These are phyloP conservation scores for Chloropsis hardwickii DNA, from an alignment of 2,113 vertebrate species.

Conservation along the genomic window DNA sequence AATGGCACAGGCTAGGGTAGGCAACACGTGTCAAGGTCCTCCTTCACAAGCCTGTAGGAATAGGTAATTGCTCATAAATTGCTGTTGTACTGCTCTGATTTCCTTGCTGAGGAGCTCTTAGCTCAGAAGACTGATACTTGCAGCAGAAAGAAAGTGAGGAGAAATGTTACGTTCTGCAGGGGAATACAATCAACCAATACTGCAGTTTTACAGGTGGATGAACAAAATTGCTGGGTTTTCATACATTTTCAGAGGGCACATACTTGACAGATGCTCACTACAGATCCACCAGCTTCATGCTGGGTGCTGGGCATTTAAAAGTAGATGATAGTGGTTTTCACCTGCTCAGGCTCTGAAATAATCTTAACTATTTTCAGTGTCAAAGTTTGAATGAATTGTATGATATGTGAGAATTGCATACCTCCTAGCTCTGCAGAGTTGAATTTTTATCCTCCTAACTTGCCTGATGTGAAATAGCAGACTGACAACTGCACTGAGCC, in stretches of 20 bases:
- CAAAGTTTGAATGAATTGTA: background rate
- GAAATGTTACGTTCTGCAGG: background rate
- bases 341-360: background rate
- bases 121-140: background rate
- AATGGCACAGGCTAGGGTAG: background rate
- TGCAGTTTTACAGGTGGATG: background rate
- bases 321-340: background rate
- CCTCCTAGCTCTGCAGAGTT: background rate
- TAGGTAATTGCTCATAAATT: background rate
- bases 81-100: background rate
- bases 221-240: background rate
- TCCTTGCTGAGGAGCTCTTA: background rate
- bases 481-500: fast-evolving
- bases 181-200: background rate
- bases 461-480: background rate
- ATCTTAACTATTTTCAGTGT: background rate
- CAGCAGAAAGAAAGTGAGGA: background rate
- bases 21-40: background rate
- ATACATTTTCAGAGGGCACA: background rate
- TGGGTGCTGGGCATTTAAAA: background rate
- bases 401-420: background rate
- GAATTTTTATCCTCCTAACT: background rate
- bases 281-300: background rate
- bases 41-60: background rate
- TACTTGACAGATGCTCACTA: background rate